Base-by-base conservation (phyloP, 2,113 vertebrate species). In the Romanogobio albipinnatus region DNA sequence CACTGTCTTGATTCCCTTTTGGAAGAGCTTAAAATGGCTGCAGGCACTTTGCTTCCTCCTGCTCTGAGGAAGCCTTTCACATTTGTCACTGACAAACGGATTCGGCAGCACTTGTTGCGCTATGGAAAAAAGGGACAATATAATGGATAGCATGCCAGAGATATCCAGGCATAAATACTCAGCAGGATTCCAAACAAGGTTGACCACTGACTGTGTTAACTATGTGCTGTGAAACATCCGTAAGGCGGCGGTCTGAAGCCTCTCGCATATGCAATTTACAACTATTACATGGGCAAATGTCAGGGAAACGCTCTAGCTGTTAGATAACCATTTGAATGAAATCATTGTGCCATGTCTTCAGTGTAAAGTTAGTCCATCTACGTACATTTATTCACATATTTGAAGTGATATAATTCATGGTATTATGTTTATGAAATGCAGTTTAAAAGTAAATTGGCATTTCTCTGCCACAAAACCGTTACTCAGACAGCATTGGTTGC, bases 1-100 rank as follows among this genome's bases (percentile, higher is more conserved):
- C 90, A 87, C 88, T 89, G 92, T 91, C 92, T 92, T 90, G 91
- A 92, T 93, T 88, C 91, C 88, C 89, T 87, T 87, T 89, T 89
- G 87, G 87, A 88, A 85, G 84, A 84, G 53, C 71, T 73, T 39
- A 81, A 56, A 91, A 91, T 90, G 89, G 88, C 84, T 79, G 83
- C 88, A 84, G 87, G 84, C 92, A 90, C 91, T 92, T 91, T 89
- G 90, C 89, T 68, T 76, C 49, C 83, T 71, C 71, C 45, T 76
- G 58, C 13, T 85, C 62, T 15, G 24, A 84, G 47, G 64, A 70
- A 81, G 74, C 76, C 62, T 76, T 73, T 78, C 83, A 81, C 79
- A 77, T 87, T 84, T 33, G 81, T 84, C 64, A 79, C 39, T 73
- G 84, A 82, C 81, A 84, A 66, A 51, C 45, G 43, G 51, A 84